A percentile compares a stretch with the other conserved stretches of the same genome.
phyloP scores from a whole-genome alignment of 1,140 invertebrate species.

The Scaptodrosophila lebanonensis region DNA sequence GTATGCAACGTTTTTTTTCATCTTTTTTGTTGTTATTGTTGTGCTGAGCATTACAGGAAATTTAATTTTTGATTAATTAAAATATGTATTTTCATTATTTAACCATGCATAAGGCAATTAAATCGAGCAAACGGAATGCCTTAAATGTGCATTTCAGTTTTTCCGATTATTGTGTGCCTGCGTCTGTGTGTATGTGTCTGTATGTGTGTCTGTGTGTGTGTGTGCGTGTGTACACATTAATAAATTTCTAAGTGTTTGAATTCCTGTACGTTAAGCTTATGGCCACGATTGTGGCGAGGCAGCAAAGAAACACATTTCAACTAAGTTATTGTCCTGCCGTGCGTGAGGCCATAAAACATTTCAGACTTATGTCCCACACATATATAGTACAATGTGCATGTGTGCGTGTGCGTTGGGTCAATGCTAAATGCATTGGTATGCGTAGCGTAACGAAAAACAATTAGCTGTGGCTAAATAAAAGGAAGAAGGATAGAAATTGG shows the following conservation, averaged over 20 bases:
- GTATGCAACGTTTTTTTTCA: background rate
- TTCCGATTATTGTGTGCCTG: slow-evolving; percentile 4
- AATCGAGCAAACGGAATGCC: slow-evolving; percentile 39
- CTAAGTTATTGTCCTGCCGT: slow-evolving; percentile 69
- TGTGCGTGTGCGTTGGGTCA: slow-evolving; percentile 19
- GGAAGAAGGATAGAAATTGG: slow-evolving; percentile 6
- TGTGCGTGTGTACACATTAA: slow-evolving; percentile 34
- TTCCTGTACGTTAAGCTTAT: slow-evolving; percentile 58
- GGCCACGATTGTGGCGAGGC: slow-evolving; percentile 8
- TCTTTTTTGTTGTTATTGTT: background rate
- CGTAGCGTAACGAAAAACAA: slow-evolving; percentile 72
- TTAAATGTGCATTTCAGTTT: slow-evolving; percentile 46
- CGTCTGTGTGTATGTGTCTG: background rate
- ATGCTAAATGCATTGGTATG: slow-evolving; percentile 69
- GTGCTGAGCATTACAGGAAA: background rate
- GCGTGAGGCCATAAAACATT: slow-evolving; percentile 69
- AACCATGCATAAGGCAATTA: slow-evolving; percentile 32
- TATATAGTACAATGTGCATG: too few species aligned
- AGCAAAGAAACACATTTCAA: slow-evolving; percentile 30
- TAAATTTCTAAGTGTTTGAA: slow-evolving; percentile 63
- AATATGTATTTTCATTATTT: slow-evolving; percentile 38
- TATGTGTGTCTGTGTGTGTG: background rate
- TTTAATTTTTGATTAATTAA: slow-evolving; percentile 55
- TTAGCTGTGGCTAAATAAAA: slow-evolving; percentile 72
- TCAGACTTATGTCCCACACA: slow-evolving; percentile 67